phyloP scores from a whole-genome alignment of 2,888 invertebrate species.

The Cephus pygmeus region DNA sequence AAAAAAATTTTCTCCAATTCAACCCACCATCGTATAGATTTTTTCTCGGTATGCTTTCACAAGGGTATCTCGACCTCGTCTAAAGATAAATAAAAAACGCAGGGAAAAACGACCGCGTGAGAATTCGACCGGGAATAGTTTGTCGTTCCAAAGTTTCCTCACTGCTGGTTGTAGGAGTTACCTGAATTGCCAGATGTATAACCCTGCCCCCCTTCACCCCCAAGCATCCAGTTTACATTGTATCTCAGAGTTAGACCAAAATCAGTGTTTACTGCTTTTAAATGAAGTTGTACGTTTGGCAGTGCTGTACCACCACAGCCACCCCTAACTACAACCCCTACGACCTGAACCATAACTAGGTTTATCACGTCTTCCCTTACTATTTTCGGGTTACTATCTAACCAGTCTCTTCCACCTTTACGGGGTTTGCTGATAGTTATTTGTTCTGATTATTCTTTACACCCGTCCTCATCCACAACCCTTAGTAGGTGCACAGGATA shows the following conservation, averaged over 20 bases:
- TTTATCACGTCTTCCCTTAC: background rate
- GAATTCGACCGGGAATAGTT: background rate
- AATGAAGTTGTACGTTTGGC: slow-evolving; percentile 36
- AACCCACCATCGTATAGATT: background rate
- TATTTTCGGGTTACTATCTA: background rate
- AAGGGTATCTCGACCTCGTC: background rate
- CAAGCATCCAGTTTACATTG: slow-evolving; percentile 28
- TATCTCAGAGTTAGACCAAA: slow-evolving; percentile 55
- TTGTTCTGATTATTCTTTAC: background rate
- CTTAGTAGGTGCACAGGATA: background rate
- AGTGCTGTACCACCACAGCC: background rate
- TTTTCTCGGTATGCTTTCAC: background rate
- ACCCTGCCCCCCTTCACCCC: slow-evolving; percentile 5
- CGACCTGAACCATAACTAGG: background rate
- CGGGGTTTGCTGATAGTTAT: background rate
- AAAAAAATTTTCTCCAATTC: too few species aligned
- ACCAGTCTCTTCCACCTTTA: background rate
- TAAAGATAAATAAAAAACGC: background rate
- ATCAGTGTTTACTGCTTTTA: slow-evolving; percentile 60
- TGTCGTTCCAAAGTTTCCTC: slow-evolving; percentile 12
- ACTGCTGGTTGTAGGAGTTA: slow-evolving; percentile 8
- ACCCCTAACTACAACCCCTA: background rate
- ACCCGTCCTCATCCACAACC: background rate
- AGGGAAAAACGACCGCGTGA: background rate
- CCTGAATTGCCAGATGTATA: slow-evolving; percentile 18